A percentile compares a stretch with the other conserved stretches of the same genome.
Evolutionary conservation across 2,888 invertebrate genomes (phyloP).

Genomic region (Heliconius aoede): DNA sequence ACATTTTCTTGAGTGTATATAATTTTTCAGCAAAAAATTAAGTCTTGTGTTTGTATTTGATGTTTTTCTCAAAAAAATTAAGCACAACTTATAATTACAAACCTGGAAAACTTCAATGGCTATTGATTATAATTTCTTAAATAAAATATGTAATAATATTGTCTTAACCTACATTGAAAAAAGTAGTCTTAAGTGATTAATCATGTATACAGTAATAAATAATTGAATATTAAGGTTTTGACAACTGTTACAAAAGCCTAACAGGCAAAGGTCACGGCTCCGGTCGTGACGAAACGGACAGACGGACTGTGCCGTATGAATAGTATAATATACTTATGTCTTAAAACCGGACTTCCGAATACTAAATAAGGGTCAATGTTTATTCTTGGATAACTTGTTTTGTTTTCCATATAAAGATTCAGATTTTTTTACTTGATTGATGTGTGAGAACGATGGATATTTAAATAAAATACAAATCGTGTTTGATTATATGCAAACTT

Average conservation of each 20-base stretch:
- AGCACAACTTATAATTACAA: too few relatives aligned
- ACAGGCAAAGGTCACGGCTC: slow-evolving; percentile 26
- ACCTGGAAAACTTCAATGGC: neutral
- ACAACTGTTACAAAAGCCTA: slow-evolving; percentile 28
- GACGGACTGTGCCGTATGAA: slow-evolving; percentile 2
- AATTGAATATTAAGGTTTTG: slow-evolving; percentile 25
- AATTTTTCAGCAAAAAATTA: too few relatives aligned
- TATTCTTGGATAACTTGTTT: slow-evolving; percentile 26
- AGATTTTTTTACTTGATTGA: slow-evolving; percentile 10
- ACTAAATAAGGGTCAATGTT: slow-evolving; percentile 26
- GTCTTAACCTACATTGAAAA: neutral
- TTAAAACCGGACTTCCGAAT: slow-evolving; percentile 31
- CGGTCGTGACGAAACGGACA: slow-evolving; percentile 30
- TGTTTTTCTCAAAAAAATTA: too few relatives aligned
- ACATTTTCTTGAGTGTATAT: too few relatives aligned
- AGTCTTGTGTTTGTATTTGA: too few relatives aligned
- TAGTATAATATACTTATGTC: neutral
- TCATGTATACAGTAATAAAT: slow-evolving; percentile 1
- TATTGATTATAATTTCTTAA: neutral
- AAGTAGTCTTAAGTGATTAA: neutral
- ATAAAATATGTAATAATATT: neutral
- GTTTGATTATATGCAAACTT: neutral
- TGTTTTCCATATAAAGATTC: slow-evolving; percentile 27
- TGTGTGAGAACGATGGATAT: neutral
- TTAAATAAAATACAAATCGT: neutral